Evolutionary conservation across 2,797 vertebrate genomes (phyloP).

Genomic region (Mus minutoides): DNA sequence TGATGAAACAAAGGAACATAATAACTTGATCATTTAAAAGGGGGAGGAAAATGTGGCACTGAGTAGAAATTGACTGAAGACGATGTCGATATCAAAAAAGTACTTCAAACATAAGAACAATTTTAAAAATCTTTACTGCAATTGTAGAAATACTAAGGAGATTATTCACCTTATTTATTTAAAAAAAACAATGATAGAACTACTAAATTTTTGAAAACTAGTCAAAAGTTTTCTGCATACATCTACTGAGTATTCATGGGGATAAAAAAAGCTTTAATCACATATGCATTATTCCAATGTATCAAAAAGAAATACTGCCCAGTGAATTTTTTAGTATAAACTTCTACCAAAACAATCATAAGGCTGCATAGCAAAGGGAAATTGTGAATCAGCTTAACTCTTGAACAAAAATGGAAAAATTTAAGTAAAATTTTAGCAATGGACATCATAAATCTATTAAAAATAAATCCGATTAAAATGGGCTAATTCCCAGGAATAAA

Average conservation of each 20-base stretch:
- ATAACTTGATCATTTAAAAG: neutral
- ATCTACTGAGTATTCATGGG: neutral
- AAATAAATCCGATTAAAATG: constrained; percentile 24
- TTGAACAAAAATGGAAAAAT: constrained; percentile 48
- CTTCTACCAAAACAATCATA: neutral
- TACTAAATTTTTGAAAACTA: neutral
- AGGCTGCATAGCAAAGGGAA: constrained; percentile 20
- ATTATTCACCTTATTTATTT: neutral
- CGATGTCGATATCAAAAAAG: neutral
- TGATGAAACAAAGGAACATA: neutral
- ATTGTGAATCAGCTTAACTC: neutral
- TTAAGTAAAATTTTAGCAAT: no score
- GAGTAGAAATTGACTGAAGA: neutral
- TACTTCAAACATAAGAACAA: neutral
- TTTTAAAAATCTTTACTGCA: neutral
- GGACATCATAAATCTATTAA: constrained; percentile 33
- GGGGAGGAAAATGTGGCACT: neutral
- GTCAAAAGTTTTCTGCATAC: neutral
- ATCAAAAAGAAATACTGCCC: neutral
- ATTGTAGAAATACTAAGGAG: neutral
- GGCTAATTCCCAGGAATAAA: constrained; percentile 26
- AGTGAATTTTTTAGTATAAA: neutral
- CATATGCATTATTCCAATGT: neutral
- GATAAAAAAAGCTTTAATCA: neutral
- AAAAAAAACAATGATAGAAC: constrained; percentile 2